Evolutionary conservation across 2,888 invertebrate genomes (phyloP).

Genomic region (Desoria tigrina): DNA sequence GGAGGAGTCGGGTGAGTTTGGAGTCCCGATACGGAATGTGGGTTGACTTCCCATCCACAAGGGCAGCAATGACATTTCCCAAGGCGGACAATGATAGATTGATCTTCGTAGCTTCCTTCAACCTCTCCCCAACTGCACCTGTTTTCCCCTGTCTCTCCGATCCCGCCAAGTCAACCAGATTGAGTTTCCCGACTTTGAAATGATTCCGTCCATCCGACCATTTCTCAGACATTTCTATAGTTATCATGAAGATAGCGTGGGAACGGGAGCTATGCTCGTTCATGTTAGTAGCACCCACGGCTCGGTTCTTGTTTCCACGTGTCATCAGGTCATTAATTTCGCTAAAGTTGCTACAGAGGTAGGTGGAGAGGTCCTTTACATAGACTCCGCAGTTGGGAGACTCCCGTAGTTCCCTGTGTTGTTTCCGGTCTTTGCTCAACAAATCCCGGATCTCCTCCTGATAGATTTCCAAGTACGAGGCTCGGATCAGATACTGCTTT

Average conservation of each 20-base stretch:
- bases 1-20: slow-evolving; percentile 89
- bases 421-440: slow-evolving; percentile 69
- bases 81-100: slow-evolving; percentile 95
- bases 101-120: slow-evolving; percentile 96
- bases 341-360: slow-evolving; percentile 87
- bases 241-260: slow-evolving; percentile 97
- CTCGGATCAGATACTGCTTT: slow-evolving; percentile 93
- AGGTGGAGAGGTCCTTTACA: slow-evolving; percentile 91
- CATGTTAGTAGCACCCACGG: slow-evolving; percentile 95
- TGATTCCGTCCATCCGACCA: slow-evolving; percentile 63
- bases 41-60: slow-evolving; percentile 86
- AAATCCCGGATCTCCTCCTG: slow-evolving; percentile 84
- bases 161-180: slow-evolving; percentile 60
- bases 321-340: slow-evolving; percentile 95
- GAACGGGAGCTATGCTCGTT: slow-evolving; percentile 97
- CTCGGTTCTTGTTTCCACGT: slow-evolving; percentile 87
- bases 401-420: slow-evolving; percentile 73
- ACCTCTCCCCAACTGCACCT: slow-evolving; percentile 85
- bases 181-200: slow-evolving; percentile 28
- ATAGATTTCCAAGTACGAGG: slow-evolving; percentile 96
- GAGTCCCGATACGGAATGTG: slow-evolving; percentile 98
- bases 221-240: slow-evolving; percentile 86
- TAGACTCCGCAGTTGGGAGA: slow-evolving; percentile 84
- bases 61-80: slow-evolving; percentile 95
- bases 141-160: slow-evolving; percentile 97